Base-by-base conservation (phyloP, 2,113 vertebrate genomes). In the Otis tarda region DNA sequence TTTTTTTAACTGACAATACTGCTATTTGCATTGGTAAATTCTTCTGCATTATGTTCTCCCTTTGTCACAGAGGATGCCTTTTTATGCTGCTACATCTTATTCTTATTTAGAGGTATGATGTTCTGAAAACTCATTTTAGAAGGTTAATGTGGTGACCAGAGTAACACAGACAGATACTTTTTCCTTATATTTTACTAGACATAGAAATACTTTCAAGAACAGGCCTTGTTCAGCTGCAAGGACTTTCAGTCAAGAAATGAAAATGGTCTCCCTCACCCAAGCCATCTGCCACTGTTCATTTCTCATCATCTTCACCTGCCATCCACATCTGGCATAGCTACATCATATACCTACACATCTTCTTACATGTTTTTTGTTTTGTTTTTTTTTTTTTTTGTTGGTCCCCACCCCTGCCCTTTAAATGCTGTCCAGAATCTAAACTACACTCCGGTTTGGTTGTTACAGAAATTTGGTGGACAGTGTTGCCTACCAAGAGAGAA, bases 91-190 rank as follows among this genome's bases (percentile, higher is more conserved):
- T n/a, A 18, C 11, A 24, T 31, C 22, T 41, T 80, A 50, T 53
- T 65, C 41, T 75, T 31, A 59, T 87, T 92, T 75, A 55, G 21
- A 89, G 74, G 4, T 31, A 68, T 12, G 21, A 2, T 75, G 64
- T 87, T 94, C 82, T 76, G 39, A 71, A 94, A 90, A 56, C 23
- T 87, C 20, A 43, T 87, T 97, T 91, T 53, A 76, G 69, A 83
- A 94, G 30, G 64, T 77, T 86, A 76, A 5, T 50, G 17, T 1
- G 1, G 21, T 39, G 39, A 76, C 39, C 10, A 12, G 52, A 89
- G 64, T 75, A 89, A 41, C 43, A 60, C 9, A 87, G 50, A 20
- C 12, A 61, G n/a, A 55, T 43, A 47, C 0, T 28, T 79, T 87
- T 75, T 20, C 31, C 35, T 87, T 17, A 2, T 75, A 45, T 84